phyloP scores from a whole-genome alignment of 2,888 invertebrate genomes.

The Horisme vitalbata region DNA sequence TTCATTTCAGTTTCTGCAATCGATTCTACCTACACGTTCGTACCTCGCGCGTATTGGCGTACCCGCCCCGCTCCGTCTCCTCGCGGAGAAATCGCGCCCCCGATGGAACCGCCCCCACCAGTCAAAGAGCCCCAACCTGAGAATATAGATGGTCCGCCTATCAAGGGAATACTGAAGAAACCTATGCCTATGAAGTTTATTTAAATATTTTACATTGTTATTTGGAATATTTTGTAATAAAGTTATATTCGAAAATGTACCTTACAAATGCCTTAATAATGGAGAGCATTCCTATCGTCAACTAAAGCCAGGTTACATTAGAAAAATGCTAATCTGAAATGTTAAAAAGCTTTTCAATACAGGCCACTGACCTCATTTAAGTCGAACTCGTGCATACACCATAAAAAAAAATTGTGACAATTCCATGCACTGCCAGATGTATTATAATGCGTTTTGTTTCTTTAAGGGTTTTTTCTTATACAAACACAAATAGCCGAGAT shows the following conservation, averaged over 20 bases:
- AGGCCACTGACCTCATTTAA: too few relatives aligned
- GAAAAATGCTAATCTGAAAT: too few relatives aligned
- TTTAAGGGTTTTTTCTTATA: too few relatives aligned
- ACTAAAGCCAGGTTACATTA: too few relatives aligned
- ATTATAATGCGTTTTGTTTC: too few relatives aligned
- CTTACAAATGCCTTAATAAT: too few relatives aligned
- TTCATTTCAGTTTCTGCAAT: conserved; percentile 61
- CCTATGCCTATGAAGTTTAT: conserved; percentile 78
- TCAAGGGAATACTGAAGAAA: conserved; percentile 75
- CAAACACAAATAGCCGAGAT: too few relatives aligned
- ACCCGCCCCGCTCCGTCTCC: conserved; percentile 41
- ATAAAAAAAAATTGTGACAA: too few relatives aligned
- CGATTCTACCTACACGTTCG: conserved; percentile 64
- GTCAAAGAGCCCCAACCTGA: conserved; percentile 44
- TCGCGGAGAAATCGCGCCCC: conserved; percentile 44
- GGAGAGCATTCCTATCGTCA: too few relatives aligned
- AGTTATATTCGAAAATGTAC: neutral
- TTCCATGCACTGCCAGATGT: too few relatives aligned
- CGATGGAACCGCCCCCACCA: conserved; percentile 53
- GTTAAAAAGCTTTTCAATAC: too few relatives aligned
- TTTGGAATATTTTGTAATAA: conserved; percentile 4
- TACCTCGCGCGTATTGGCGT: conserved; percentile 60
- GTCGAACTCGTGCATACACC: too few relatives aligned
- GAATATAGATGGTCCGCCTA: conserved; percentile 40
- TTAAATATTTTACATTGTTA: conserved; percentile 28